These are phyloP conservation scores for Hydraecia micacea DNA, from an alignment of 2,888 invertebrate species.

Conservation along the genomic window DNA sequence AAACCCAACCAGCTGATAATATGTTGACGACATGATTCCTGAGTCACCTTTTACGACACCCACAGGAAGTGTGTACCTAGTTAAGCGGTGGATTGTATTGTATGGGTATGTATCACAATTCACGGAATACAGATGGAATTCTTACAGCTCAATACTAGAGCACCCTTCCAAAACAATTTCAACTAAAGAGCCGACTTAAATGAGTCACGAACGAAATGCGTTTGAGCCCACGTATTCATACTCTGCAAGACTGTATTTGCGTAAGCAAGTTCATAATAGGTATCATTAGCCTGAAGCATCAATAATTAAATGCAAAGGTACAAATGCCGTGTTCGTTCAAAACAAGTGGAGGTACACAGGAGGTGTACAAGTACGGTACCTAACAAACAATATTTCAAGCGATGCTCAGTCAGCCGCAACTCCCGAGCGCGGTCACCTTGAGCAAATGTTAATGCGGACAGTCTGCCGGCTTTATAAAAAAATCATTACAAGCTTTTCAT, in stretches of 20 bases:
- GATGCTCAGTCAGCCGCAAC: slow-evolving; percentile 88
- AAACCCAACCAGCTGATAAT: slow-evolving; percentile 34
- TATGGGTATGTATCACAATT: slow-evolving; percentile 25
- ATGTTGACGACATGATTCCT: slow-evolving; percentile 42
- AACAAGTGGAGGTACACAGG: slow-evolving; percentile 76
- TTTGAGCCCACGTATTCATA: slow-evolving; percentile 32
- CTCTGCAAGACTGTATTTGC: slow-evolving; percentile 27
- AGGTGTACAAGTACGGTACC: slow-evolving; percentile 71
- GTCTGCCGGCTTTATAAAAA: slow-evolving; percentile 80
- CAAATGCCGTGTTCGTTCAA: slow-evolving; percentile 65
- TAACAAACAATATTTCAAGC: slow-evolving; percentile 79
- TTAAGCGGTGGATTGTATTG: slow-evolving; percentile 24
- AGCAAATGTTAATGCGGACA: slow-evolving; percentile 88
- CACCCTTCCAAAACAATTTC: slow-evolving; percentile 31
- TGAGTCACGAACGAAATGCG: slow-evolving; percentile 46
- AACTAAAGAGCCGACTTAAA: slow-evolving; percentile 19
- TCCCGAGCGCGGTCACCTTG: slow-evolving; percentile 88
- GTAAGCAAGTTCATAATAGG: slow-evolving; percentile 55
- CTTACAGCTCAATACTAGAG: slow-evolving; percentile 35
- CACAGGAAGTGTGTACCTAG: slow-evolving; percentile 52
- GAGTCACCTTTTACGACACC: slow-evolving; percentile 51
- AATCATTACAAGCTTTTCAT: slow-evolving; percentile 81
- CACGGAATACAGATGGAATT: slow-evolving; percentile 44
- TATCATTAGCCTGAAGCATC: slow-evolving; percentile 42
- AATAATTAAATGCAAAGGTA: slow-evolving; percentile 56